These are phyloP conservation scores for Ctenopoma kingsleyae DNA, from an alignment of 2,797 vertebrate species.

Conservation along the genomic window DNA sequence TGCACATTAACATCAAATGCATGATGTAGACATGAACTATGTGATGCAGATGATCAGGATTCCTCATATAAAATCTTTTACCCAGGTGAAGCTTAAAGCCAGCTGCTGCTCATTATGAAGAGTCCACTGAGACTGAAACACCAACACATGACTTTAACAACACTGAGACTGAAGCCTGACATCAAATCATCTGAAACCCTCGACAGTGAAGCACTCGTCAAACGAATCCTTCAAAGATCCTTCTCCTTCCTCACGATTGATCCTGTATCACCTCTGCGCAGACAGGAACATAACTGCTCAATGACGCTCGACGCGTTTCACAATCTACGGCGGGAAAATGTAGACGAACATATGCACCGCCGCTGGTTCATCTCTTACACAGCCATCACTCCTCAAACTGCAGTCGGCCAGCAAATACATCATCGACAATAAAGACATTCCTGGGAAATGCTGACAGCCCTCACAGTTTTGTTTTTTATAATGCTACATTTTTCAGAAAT, in stretches of 20 bases:
- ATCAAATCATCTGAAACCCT: slow-evolving; percentile 14
- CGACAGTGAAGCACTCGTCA: slow-evolving; percentile 13
- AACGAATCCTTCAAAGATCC: not conserved
- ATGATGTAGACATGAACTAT: slow-evolving; percentile 32
- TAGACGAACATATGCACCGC: slow-evolving; percentile 11
- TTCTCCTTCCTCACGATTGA: not conserved
- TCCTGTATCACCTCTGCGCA: not conserved
- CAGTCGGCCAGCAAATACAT: slow-evolving; percentile 20
- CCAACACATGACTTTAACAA: slow-evolving; percentile 36
- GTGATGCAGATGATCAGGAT: slow-evolving; percentile 27
- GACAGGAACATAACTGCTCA: not conserved
- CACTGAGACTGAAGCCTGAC: slow-evolving; percentile 29
- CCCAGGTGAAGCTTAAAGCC: slow-evolving; percentile 26
- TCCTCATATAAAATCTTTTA: slow-evolving; percentile 18
- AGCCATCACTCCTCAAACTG: slow-evolving; percentile 12
- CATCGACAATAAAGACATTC: slow-evolving; percentile 53
- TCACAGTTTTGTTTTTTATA: slow-evolving; percentile 64
- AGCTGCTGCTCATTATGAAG: slow-evolving; percentile 30
- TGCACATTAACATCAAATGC: slow-evolving; percentile 49
- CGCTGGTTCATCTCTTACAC: slow-evolving; percentile 32
- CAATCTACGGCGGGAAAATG: slow-evolving; percentile 18
- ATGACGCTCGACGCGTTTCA: not conserved
- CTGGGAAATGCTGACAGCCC: slow-evolving; percentile 48
- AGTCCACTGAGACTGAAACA: slow-evolving; percentile 28
- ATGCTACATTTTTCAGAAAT: slow-evolving; percentile 76